These are phyloP conservation scores for Brenthis ino DNA, from an alignment of 2,888 invertebrate species.

Conservation along the genomic window DNA sequence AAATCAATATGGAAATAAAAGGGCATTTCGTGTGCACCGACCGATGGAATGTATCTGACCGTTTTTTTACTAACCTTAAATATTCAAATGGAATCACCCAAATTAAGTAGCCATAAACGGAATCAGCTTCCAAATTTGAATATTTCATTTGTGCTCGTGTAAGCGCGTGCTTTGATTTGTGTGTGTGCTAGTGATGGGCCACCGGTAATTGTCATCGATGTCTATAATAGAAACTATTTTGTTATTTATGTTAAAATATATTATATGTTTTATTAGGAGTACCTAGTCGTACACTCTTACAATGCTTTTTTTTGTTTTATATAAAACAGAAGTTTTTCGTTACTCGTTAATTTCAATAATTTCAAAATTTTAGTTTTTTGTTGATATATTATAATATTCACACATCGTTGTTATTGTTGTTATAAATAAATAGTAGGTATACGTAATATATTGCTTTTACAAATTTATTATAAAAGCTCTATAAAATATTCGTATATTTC, in stretches of 20 bases:
- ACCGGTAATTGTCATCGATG: not conserved
- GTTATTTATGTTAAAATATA: too few species aligned
- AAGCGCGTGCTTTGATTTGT: conserved; percentile 74
- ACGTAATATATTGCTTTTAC: too few species aligned
- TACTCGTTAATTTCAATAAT: not conserved
- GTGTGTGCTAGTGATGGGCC: conserved; percentile 44
- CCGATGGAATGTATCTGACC: conserved; percentile 71
- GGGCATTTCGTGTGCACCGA: conserved; percentile 32
- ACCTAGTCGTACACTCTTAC: too few species aligned
- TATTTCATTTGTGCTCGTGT: conserved; percentile 76
- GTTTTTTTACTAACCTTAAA: conserved; percentile 66
- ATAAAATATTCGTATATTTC: not conserved
- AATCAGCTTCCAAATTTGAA: conserved; percentile 83
- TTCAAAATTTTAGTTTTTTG: too few species aligned
- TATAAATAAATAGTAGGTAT: too few species aligned
- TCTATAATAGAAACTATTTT: not conserved
- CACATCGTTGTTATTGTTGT: too few species aligned
- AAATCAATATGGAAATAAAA: conserved; percentile 38
- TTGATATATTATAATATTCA: too few species aligned
- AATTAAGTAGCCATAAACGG: conserved; percentile 83
- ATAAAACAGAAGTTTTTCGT: too few species aligned
- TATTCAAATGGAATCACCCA: conserved; percentile 82
- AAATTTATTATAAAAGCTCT: not conserved
- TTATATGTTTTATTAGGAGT: too few species aligned
- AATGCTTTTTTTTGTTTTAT: too few species aligned